Conservation (phyloP, 92 coral and sea anemone genomes). For the Epizoanthus illoricatus region DNA sequence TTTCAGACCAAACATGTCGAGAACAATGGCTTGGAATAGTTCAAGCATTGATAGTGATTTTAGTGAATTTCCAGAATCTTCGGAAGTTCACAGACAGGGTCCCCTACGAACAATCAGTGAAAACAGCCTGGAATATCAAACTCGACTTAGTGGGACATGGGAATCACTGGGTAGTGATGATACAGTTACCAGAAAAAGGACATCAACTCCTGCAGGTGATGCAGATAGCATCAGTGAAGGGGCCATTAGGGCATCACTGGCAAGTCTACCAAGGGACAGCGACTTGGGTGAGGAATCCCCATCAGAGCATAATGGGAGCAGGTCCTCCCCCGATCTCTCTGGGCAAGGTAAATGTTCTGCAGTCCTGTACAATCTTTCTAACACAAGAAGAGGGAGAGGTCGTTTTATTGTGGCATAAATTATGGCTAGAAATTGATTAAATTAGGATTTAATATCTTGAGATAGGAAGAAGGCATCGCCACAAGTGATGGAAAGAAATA, state of each 20-base stretch:
- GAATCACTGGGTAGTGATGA: conserved; percentile 15
- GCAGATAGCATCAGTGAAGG: conserved; percentile 32
- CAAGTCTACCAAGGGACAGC: conserved; percentile 37
- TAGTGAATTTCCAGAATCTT: conserved; percentile 31
- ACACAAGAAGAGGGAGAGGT: background rate
- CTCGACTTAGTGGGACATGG: conserved; percentile 14
- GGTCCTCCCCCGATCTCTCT: conserved; percentile 79
- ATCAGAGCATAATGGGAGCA: conserved; percentile 64
- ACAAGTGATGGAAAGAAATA: no score
- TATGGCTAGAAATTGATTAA: no score
- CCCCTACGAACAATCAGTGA: conserved; percentile 66
- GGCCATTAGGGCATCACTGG: conserved; percentile 42
- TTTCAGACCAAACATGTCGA: conserved; percentile 41
- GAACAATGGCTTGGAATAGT: conserved; percentile 76
- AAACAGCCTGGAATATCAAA: conserved; percentile 56
- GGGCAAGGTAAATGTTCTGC: conserved; percentile 46
- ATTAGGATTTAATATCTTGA: no score
- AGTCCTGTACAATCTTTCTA: background rate
- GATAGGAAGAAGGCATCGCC: no score
- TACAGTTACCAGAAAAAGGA: conserved; percentile 39
- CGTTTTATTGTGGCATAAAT: no score
- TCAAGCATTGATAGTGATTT: conserved; percentile 70
- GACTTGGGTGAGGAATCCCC: conserved; percentile 49
- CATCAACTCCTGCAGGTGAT: conserved; percentile 50
- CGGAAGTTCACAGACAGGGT: conserved; percentile 41